Percentiles rank a stretch among this genome's conserved stretches.
Evolutionary conservation across 2,888 invertebrate species (phyloP).

Genomic region (Cyclophora punctaria): DNA sequence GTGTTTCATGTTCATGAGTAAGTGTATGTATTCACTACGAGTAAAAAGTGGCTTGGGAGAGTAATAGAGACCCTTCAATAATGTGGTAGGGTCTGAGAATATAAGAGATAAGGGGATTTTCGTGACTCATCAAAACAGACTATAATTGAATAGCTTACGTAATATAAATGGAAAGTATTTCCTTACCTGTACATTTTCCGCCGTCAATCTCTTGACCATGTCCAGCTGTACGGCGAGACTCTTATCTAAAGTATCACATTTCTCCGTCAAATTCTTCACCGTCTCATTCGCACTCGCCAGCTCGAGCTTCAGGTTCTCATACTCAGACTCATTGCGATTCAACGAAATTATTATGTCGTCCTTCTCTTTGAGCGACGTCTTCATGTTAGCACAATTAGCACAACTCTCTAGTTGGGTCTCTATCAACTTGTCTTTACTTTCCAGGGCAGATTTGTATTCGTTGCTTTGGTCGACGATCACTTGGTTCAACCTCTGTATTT

Average conservation of each 20-base stretch:
- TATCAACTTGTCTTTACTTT: slow-evolving; percentile 43
- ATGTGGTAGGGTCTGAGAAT: no score
- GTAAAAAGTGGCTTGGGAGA: no score
- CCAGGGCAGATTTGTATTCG: slow-evolving; percentile 46
- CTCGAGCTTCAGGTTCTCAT: slow-evolving; percentile 54
- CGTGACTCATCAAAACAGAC: no score
- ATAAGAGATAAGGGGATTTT: no score
- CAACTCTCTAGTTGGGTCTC: slow-evolving; percentile 32
- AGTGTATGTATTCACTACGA: no score
- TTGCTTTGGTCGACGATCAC: slow-evolving; percentile 70
- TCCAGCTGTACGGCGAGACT: slow-evolving; percentile 81
- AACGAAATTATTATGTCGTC: slow-evolving; percentile 50
- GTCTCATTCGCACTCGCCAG: slow-evolving; percentile 74
- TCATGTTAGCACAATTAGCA: slow-evolving; percentile 44
- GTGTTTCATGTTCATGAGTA: no score
- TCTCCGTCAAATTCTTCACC: slow-evolving; percentile 77
- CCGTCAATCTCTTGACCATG: slow-evolving; percentile 76
- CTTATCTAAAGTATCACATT: slow-evolving; percentile 80
- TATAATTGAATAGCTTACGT: no score
- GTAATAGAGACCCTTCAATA: no score
- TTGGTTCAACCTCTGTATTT: slow-evolving; percentile 85
- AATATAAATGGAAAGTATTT: not conserved
- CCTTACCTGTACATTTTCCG: slow-evolving; percentile 73
- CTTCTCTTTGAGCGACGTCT: slow-evolving; percentile 47
- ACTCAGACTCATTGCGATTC: slow-evolving; percentile 38